Evolutionary conservation across 1,140 invertebrate species (phyloP).

Genomic region (Micrasema minimum): DNA sequence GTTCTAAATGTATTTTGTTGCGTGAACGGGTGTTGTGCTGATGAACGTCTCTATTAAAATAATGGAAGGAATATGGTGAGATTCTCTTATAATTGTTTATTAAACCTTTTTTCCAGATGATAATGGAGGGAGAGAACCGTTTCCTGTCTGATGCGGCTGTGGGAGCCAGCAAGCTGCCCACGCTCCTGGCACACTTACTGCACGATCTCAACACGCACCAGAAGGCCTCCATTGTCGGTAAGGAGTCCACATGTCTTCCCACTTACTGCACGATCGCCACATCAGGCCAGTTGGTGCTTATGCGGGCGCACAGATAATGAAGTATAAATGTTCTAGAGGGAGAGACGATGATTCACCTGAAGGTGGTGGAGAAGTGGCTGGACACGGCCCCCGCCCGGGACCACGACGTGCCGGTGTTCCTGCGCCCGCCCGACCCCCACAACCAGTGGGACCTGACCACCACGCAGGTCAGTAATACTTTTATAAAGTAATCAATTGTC

Average conservation of each 20-base stretch:
- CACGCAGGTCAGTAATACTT: conserved; percentile 78
- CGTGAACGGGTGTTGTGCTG: too few species aligned
- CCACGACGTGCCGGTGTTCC: conserved; percentile 91
- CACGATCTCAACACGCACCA: conserved; percentile 83
- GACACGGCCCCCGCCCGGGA: conserved; percentile 87
- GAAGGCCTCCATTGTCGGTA: conserved; percentile 81
- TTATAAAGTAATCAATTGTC: too few species aligned
- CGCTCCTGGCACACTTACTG: conserved; percentile 80
- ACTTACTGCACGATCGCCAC: background rate
- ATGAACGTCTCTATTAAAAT: too few species aligned
- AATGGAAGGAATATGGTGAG: too few species aligned
- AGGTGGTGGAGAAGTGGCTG: conserved; percentile 79
- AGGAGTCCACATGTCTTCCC: conserved; percentile 28
- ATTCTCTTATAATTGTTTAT: too few species aligned
- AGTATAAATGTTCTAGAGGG: conserved; percentile 69
- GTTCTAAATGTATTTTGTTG: too few species aligned
- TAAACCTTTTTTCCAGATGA: conserved; percentile 70
- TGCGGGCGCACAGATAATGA: too few species aligned
- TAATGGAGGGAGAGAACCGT: conserved; percentile 83
- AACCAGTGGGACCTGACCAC: conserved; percentile 91
- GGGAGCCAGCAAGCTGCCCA: conserved; percentile 73
- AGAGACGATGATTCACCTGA: conserved; percentile 82
- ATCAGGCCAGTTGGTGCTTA: too few species aligned
- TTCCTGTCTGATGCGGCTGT: conserved; percentile 78
- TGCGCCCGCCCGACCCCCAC: conserved; percentile 59